Evolutionary conservation across 2,113 vertebrate species (phyloP).

Genomic region (Eidolon helvum): DNA sequence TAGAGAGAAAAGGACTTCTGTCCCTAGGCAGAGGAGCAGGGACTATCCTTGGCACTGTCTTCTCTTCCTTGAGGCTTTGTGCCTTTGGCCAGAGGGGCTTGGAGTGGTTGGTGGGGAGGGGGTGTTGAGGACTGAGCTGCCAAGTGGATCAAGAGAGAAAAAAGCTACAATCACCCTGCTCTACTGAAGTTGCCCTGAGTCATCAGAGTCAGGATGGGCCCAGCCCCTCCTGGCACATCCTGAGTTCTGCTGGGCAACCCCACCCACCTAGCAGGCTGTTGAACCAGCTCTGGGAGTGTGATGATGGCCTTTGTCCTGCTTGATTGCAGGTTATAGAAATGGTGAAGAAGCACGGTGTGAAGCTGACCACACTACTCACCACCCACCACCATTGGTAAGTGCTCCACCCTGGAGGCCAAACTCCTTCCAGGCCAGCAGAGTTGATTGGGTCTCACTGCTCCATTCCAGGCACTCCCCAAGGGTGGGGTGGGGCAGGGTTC

Average conservation of each 20-base stretch:
- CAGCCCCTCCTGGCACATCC: background rate
- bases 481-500: background rate
- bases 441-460: background rate
- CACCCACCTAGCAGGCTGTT: background rate
- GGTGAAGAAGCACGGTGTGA: slow-evolving; percentile 91
- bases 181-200: background rate
- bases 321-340: slow-evolving; percentile 92
- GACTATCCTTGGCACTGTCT: too few relatives aligned
- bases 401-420: accelerated
- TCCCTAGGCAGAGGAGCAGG: background rate
- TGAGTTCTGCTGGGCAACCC: background rate
- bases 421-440: background rate
- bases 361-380: slow-evolving; percentile 93
- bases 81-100: background rate
- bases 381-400: slow-evolving; percentile 98
- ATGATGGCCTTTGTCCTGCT: background rate
- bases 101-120: accelerated
- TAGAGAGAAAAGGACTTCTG: background rate
- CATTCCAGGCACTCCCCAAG: background rate
- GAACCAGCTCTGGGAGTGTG: background rate
- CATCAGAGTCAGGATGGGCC: background rate
- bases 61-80: background rate
- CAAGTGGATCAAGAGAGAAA: background rate
- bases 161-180: background rate
- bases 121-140: background rate